phyloP scores from a whole-genome alignment of 1,140 invertebrate genomes.

The Pogonomyrmex barbatus region DNA sequence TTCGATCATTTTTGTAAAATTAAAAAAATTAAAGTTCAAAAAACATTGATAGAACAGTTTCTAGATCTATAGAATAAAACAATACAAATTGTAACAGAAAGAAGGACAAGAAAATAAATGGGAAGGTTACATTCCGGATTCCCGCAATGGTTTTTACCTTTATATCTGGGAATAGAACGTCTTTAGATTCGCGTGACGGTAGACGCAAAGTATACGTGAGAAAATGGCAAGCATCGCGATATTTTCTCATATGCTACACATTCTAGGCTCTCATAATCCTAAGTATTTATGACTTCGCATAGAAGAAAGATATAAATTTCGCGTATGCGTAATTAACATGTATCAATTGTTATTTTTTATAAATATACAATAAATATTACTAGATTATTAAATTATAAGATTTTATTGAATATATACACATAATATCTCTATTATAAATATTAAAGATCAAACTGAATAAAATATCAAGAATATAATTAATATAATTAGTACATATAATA shows the following conservation, averaged over 20 bases:
- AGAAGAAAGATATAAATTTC: slow-evolving; percentile 16
- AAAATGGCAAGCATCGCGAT: slow-evolving; percentile 68
- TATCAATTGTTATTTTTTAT: background rate
- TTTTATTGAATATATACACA: background rate
- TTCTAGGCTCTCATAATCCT: slow-evolving; percentile 47
- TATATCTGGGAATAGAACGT: slow-evolving; percentile 71
- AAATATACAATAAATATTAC: background rate
- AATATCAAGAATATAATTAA: background rate
- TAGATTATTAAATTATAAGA: background rate
- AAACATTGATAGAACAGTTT: background rate
- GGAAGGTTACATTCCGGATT: slow-evolving; percentile 44
- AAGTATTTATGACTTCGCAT: background rate
- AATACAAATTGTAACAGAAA: slow-evolving; percentile 21
- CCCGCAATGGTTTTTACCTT: slow-evolving; percentile 42
- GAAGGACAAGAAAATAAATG: slow-evolving; percentile 57
- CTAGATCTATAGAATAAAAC: slow-evolving; percentile 6
- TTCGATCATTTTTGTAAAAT: background rate
- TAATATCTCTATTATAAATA: background rate
- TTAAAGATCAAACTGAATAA: background rate
- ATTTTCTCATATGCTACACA: slow-evolving; percentile 63
- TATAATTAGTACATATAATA: background rate
- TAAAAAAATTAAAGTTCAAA: background rate
- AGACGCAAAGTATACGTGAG: slow-evolving; percentile 67
- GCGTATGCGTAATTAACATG: background rate
- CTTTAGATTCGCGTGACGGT: slow-evolving; percentile 72